Conservation (phyloP, 2,888 invertebrate genomes). For the Nephrotoma flavescens region DNA sequence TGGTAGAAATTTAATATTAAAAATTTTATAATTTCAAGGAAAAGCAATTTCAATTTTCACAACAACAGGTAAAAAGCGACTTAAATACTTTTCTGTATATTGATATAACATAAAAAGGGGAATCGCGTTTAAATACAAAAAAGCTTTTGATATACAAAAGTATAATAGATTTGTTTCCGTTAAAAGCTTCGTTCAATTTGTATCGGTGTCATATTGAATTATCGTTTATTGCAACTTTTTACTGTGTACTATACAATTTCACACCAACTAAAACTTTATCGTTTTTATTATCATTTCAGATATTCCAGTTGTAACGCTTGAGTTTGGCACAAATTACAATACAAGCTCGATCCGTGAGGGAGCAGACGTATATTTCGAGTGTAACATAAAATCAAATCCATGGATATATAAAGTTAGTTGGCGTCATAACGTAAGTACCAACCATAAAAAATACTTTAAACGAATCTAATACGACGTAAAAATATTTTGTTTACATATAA, state of each 20-base stretch:
- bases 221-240: no score
- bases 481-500: neutral
- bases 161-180: neutral
- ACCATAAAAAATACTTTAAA: neutral
- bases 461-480: neutral
- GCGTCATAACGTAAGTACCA: slow-evolving; percentile 53
- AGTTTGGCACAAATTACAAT: slow-evolving; percentile 68
- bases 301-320: slow-evolving; percentile 66
- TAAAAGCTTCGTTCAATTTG: no score
- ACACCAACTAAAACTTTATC: no score
- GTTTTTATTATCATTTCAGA: slow-evolving; percentile 36
- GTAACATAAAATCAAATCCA: slow-evolving; percentile 78
- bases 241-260: no score
- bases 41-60: neutral
- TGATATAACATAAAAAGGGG: neutral
- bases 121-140: neutral
- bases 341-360: slow-evolving; percentile 70
- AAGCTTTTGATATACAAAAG: neutral
- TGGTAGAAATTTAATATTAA: neutral
- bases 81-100: neutral
- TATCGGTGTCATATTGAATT: no score
- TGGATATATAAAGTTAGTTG: slow-evolving; percentile 65
- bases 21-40: neutral
- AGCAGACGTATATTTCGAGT: slow-evolving; percentile 82
- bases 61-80: neutral